Percentiles rank a stretch among this genome's conserved stretches.
These are phyloP conservation scores for Leistus spinibarbis DNA, from an alignment of 2,888 invertebrate genomes.

Conservation along the genomic window DNA sequence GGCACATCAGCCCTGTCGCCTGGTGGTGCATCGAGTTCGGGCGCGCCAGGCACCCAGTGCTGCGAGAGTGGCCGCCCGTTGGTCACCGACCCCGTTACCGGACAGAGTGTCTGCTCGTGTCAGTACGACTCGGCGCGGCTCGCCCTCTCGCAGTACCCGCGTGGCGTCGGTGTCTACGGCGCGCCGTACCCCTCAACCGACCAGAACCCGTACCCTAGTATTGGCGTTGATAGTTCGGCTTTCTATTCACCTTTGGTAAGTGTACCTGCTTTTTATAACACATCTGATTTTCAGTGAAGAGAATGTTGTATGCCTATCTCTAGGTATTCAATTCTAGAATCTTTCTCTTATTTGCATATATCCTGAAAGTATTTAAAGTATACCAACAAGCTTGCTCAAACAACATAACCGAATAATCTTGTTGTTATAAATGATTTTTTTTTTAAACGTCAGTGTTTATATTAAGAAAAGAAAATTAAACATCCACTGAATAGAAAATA, in stretches of 20 bases:
- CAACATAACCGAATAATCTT: no score
- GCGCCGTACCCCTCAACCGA: conserved; percentile 89
- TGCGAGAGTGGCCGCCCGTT: conserved; percentile 91
- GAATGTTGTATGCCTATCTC: no score
- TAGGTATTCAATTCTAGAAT: no score
- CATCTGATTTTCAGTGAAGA: no score
- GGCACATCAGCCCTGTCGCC: conserved; percentile 53
- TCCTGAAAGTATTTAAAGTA: no score
- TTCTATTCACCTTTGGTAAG: conserved; percentile 96
- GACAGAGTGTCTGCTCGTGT: conserved; percentile 92
- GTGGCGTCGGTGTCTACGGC: conserved; percentile 83
- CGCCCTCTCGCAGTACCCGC: conserved; percentile 81
- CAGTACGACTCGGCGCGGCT: conserved; percentile 90
- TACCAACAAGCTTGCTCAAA: no score
- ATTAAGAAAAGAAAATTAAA: no score
- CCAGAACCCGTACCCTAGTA: conserved; percentile 91
- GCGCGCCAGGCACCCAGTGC: conserved; percentile 61
- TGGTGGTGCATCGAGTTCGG: conserved; percentile 55
- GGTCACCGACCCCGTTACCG: conserved; percentile 91
- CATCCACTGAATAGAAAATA: no score
- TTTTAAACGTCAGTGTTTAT: no score
- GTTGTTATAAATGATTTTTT: no score
- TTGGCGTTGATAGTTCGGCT: conserved; percentile 91
- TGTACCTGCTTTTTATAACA: conserved; percentile 52
- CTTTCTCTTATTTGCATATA: no score